Evolutionary conservation across 2,113 vertebrate genomes (phyloP), one percentile per base, ranked within the genome.

Genomic region (Tor tambroides): DNA sequence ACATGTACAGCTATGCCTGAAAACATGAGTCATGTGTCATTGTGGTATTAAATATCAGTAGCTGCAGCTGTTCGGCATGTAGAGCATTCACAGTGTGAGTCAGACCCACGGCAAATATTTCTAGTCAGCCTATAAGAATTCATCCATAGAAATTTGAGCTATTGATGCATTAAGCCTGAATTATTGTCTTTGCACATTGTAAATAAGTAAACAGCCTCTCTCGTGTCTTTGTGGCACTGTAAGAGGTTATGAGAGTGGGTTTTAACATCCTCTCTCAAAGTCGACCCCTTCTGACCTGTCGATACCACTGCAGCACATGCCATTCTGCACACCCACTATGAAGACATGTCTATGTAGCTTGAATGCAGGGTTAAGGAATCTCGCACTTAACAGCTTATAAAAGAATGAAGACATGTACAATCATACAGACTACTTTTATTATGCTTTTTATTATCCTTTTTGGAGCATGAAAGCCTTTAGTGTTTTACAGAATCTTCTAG

Each of bases 321-420:
- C 61, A 26, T 14, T 49, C 43, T 21, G n/a, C 63, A 80, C 10
- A 23, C 28, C 63, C 46, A n/a, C 63, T 72, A 5, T 72, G 43
- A 51, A 83, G 43, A n/a, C 54, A 61, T 74, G 32, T 67, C 38
- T 32, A 26, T 80, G n/a, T 30, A 8, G n/a, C 41, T 78, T 65
- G 30, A 63, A 30, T 23, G 41, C 41, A 67, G 56, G 54, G 63
- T 54, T 86, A 71, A 89, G 81, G 88, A 92, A 89, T 92, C 38
- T 88, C 67, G 89, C 89, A 88, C 71, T 69, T 65, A 69, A 41
- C 86, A 30, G 35, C 77, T 85, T 86, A 54, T 54, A 54, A 54
- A 19, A 19, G 49, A 49, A 49, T 14, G 3, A 17, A 17, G 49
- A 51, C 49, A 15, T 67, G 26, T 28, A 30, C 26, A 67, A 17